These are phyloP conservation scores for Drosophila albomicans DNA, from an alignment of 1,140 invertebrate species.

Conservation along the genomic window DNA sequence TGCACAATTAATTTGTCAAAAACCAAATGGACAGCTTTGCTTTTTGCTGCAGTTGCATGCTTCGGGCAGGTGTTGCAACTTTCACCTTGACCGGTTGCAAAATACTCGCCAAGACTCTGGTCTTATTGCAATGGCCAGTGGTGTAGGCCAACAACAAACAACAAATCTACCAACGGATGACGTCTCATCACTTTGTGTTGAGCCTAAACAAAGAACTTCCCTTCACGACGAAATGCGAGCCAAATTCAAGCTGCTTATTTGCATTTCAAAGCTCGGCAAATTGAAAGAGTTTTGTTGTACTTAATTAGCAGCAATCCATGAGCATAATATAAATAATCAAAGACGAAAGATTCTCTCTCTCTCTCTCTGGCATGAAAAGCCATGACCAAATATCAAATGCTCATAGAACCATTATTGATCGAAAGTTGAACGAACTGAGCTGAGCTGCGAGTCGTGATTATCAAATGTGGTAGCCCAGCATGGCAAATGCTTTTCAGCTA, in stretches of 20 bases:
- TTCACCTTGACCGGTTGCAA: constrained; percentile 77
- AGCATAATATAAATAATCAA: constrained; percentile 54
- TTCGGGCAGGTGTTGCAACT: constrained; percentile 71
- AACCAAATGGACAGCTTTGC: constrained; percentile 34
- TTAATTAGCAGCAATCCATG: constrained; percentile 66
- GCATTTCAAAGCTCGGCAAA: constrained; percentile 73
- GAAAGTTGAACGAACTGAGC: constrained; percentile 68
- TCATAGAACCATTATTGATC: constrained; percentile 61
- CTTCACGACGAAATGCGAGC: constrained; percentile 58
- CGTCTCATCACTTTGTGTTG: constrained; percentile 12
- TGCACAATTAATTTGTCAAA: constrained; percentile 78
- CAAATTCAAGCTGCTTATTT: constrained; percentile 59
- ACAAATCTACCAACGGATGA: not conserved
- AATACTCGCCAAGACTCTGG: constrained; percentile 35
- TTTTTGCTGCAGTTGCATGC: constrained; percentile 3
- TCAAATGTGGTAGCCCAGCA: constrained; percentile 27
- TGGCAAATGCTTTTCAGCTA: constrained; percentile 57
- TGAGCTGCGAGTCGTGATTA: constrained; percentile 14
- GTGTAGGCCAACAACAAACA: constrained; percentile 39
- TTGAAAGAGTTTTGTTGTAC: constrained; percentile 60
- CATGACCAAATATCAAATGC: constrained; percentile 2
- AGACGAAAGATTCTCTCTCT: constrained; percentile 15
- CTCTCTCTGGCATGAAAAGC: constrained; percentile 37
- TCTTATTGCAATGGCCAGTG: constrained; percentile 29
- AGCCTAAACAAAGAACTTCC: constrained; percentile 73